Conservation (phyloP, 64 coral and sea anemone genomes). For the Montipora cactus region DNA sequence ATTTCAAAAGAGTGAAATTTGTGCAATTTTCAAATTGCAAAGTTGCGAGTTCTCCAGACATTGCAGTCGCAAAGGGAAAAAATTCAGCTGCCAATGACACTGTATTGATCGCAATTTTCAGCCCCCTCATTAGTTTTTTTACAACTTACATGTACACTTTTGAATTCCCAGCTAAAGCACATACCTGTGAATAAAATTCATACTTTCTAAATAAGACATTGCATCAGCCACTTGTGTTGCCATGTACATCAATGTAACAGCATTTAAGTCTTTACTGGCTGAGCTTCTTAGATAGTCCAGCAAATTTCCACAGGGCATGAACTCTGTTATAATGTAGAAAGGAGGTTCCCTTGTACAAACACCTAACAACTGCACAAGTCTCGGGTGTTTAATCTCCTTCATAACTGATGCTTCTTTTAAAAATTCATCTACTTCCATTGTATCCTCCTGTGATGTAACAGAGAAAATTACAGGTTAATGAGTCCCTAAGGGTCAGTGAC, state of each 20-base stretch:
- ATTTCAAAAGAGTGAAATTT: no score
- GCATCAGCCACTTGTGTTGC: constrained; percentile 94
- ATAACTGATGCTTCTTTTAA: constrained; percentile 95
- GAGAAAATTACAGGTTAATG: not conserved
- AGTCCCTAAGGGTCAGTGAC: no score
- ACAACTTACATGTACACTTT: not conserved
- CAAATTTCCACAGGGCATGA: constrained; percentile 93
- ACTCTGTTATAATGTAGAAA: constrained; percentile 97
- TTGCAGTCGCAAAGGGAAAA: no score
- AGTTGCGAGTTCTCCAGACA: no score
- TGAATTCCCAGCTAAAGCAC: not conserved
- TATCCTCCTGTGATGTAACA: constrained; percentile 81
- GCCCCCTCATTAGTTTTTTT: no score
- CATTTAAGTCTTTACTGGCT: constrained; percentile 90
- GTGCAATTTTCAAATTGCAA: no score
- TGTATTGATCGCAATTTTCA: no score
- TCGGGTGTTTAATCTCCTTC: constrained; percentile 95
- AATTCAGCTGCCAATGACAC: no score
- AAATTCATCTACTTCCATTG: constrained; percentile 99
- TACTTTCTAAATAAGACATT: constrained; percentile 92
- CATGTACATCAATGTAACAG: constrained; percentile 93
- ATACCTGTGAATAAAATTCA: constrained; percentile 99
- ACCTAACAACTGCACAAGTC: constrained; percentile 91
- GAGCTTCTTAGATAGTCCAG: constrained; percentile 93
- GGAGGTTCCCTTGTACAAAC: constrained; percentile 97